Evolutionary conservation across 2,113 vertebrate genomes (phyloP).

Genomic region (Chaenocephalus aceratus): DNA sequence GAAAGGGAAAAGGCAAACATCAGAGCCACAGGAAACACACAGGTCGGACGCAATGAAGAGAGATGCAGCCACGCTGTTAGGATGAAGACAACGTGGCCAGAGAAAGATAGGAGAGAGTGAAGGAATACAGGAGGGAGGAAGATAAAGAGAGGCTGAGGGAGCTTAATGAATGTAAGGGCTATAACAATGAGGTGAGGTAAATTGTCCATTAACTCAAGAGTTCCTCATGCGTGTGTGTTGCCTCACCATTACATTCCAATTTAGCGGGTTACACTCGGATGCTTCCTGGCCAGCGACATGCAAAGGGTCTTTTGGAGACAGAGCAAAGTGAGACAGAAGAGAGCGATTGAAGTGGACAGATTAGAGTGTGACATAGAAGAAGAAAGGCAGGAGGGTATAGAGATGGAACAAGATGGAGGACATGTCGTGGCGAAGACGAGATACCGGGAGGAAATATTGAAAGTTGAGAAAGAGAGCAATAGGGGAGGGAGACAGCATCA

Average conservation of each 20-base stretch:
- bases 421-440: constrained; percentile 49
- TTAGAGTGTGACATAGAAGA: constrained; percentile 42
- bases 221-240: constrained; percentile 76
- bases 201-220: constrained; percentile 79
- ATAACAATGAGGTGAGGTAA: constrained; percentile 76
- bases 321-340: constrained; percentile 48
- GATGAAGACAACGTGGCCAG: constrained; percentile 47
- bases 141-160: constrained; percentile 44
- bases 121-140: constrained; percentile 47
- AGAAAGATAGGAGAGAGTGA: constrained; percentile 37
- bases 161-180: constrained; percentile 75
- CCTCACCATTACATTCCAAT: constrained; percentile 76
- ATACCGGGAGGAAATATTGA: constrained; percentile 50
- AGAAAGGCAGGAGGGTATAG: constrained; percentile 26
- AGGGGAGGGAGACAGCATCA: constrained; percentile 66
- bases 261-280: constrained; percentile 76
- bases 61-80: constrained; percentile 35
- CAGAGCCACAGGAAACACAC: constrained; percentile 21
- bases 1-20: constrained; percentile 15
- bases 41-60: constrained; percentile 30
- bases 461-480: constrained; percentile 51
- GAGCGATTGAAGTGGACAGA: constrained; percentile 43
- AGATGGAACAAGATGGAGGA: constrained; percentile 45
- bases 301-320: constrained; percentile 48
- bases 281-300: constrained; percentile 67